These are phyloP conservation scores for Pocillopora grandis DNA, from an alignment of 92 coral and sea anemone species.

Conservation along the genomic window DNA sequence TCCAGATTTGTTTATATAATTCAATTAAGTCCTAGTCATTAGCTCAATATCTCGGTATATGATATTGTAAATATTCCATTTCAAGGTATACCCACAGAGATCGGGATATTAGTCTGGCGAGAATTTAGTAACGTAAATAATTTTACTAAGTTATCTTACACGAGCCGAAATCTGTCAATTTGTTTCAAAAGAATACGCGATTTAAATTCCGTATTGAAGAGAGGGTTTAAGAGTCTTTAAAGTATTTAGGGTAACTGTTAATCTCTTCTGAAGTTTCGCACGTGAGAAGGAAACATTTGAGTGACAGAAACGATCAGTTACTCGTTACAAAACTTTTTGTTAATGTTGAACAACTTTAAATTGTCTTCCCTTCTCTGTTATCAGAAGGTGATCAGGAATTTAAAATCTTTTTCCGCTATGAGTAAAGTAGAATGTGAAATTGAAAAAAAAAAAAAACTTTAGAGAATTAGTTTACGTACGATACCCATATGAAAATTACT, in stretches of 20 bases:
- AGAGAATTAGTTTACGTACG: not conserved
- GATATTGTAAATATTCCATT: not conserved
- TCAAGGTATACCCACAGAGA: not conserved
- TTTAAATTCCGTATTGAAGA: no score
- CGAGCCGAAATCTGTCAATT: not conserved
- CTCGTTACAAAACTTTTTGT: not conserved
- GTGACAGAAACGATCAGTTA: not conserved
- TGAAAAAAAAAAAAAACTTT: no score
- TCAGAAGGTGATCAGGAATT: no score
- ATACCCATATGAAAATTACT: not conserved
- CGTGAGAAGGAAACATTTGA: not conserved
- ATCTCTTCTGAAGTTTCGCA: constrained; percentile 20
- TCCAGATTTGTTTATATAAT: constrained; percentile 11
- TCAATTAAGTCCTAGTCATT: constrained; percentile 26
- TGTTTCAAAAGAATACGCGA: no score
- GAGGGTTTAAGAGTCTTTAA: no score
- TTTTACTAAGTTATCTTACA: not conserved
- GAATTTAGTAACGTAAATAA: not conserved
- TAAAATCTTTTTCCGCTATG: no score
- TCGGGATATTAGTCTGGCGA: not conserved
- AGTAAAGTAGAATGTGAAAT: no score
- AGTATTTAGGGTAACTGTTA: not conserved
- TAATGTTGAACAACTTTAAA: not conserved
- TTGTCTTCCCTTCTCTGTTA: not conserved
- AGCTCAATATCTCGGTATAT: not conserved